Evolutionary conservation across 2,113 vertebrate species (phyloP), one percentile per base, ranked within the genome.

Genomic region (Chionomys nivalis): DNA sequence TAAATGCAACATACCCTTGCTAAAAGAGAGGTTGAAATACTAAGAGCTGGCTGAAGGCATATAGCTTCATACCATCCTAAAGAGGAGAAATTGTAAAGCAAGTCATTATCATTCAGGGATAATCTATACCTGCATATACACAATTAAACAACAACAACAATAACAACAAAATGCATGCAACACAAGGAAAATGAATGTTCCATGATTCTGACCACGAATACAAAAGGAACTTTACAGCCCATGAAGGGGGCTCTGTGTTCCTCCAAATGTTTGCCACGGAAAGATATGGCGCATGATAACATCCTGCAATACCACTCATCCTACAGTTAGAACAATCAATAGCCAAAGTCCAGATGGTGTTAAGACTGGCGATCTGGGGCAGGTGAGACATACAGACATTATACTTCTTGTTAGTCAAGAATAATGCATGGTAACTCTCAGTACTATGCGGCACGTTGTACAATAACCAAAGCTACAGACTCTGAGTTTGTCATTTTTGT

Each of bases 401-500:
- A 10, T 58, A 58, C 26, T 4, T 10, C 14, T 14, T 16, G 11
- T 39, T 47, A 87, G 0, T 75, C 28, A 75, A 16, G 14, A 83
- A 55, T 42, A 68, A 77, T 8, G 21, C 6, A 93, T 82, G 19
- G 7, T 10, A 61, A 39, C 8, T 21, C 33, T 66, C 58, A 39
- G 9, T 55, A 17, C 14, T 21, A 72, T 42, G 0, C 42, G 44
- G 52, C 2, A n/a, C 70, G 9, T 2, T 28, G 3, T 49, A 12
- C 5, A 23, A 5, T 49, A 33, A 33, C 8, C 31, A 85, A 33
- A 68, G 39, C 5, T 28, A 33, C 39, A 93, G 75, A 63, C 42
- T 93, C 12, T 4, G 0, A 19, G 28, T 79, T 44, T 90, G 66
- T 87, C 78, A 95, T 75, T 95, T 66, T 89, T 95, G 9, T 76